Base-by-base conservation (phyloP, 1,140 invertebrate genomes). In the Laupala kohalensis region DNA sequence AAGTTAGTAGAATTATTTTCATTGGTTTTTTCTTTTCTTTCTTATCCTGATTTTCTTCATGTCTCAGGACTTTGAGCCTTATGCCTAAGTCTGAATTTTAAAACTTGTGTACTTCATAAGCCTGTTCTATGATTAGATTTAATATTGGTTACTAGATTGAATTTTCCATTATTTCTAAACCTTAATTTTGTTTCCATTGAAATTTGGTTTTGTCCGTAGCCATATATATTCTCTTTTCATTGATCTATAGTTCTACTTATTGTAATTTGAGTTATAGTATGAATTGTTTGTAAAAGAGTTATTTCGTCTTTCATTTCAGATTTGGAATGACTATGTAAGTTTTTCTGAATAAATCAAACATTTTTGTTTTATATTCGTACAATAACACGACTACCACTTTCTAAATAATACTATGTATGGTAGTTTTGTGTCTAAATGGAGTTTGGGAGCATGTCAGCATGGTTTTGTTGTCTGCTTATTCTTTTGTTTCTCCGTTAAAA, bases 301-400 rank as follows among this genome's bases (percentile, higher is more conserved):
- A 69, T 68, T 76, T 73, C 62, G 62, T 75, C 72, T 77, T 77
- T 70, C 73, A 27, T 78, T 78, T 73, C 77, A 79, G 78, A 91
- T 93, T 69, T 93, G 91, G 89, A 90, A 89, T 74, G 90, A 91
- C 75, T 89, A 88, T 80, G 87, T 89, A 84, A 87, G 86, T 86
- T 73, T 65, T 23, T 72, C 69, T 68, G 25, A 64, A 53, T 53
- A 2, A 9, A 53, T 53, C 37, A 13, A 9, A 13, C 37, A 53
- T 66, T 66, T 66, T 53, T 53, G 9, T 53, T 19, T 53, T 19
- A 9, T 53, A 19, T 53, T 1, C 19, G 37, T 53, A 2, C 12
- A 53, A 4, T 53, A 53, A 53, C 37, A 53, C 19, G 37, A 53
- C 37, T 53, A 53, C 37, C 37, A 66, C 26, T 66, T 24, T 66